Conservation (phyloP, 2,888 invertebrate species). For the Drosophila mayaguana region DNA sequence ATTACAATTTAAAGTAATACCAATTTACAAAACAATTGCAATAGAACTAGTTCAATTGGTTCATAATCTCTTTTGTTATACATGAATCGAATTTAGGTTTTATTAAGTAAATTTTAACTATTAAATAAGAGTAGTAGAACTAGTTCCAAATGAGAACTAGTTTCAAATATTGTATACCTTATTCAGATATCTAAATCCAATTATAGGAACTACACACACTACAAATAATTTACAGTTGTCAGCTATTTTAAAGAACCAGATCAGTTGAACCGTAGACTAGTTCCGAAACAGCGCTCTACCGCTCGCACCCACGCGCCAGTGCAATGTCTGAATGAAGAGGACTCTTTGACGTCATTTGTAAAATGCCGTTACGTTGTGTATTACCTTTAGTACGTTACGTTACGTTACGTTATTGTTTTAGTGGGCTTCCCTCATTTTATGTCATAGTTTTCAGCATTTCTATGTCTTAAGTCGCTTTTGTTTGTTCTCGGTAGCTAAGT, state of each 20-base stretch:
- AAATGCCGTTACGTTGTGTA: conserved; percentile 75
- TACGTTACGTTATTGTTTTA: conserved; percentile 57
- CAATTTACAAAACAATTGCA: not conserved
- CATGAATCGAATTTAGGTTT: not conserved
- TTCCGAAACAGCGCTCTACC: conserved; percentile 12
- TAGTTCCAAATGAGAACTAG: not conserved
- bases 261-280: conserved; percentile 4
- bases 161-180: not conserved
- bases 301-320: conserved; percentile 21
- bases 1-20: not conserved
- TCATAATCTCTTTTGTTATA: not conserved
- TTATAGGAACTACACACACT: not conserved
- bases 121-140: not conserved
- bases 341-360: conserved; percentile 71
- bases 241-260: conserved; percentile 1
- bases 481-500: conserved; percentile 72
- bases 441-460: conserved; percentile 63
- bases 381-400: conserved; percentile 57
- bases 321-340: conserved; percentile 28
- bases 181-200: not conserved
- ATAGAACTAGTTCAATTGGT: not conserved
- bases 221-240: not conserved
- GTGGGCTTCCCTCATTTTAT: conserved; percentile 66
- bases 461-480: conserved; percentile 56
- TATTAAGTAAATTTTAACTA: not conserved